Conservation (phyloP, 2,797 vertebrate genomes). For the Rhinophrynus dorsalis region DNA sequence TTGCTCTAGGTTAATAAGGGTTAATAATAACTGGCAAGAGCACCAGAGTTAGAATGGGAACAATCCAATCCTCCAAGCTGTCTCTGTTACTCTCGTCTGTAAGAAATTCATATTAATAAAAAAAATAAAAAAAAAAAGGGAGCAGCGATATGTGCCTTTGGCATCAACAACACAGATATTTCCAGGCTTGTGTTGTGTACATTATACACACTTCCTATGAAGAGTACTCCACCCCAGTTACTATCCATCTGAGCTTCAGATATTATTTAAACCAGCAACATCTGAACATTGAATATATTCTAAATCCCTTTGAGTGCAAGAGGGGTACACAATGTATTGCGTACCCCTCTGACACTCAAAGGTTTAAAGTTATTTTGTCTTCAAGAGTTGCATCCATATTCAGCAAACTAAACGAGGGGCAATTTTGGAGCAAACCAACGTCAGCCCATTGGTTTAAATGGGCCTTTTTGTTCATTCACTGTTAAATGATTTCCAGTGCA, state of each 20-base stretch:
- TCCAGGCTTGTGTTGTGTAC: constrained; percentile 29
- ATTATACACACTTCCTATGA: constrained; percentile 31
- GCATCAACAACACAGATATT: constrained; percentile 31
- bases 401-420: no score
- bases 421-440: no score
- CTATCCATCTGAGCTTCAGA: constrained; percentile 11
- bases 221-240: constrained; percentile 2
- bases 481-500: no score
- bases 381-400: no score
- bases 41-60: constrained; percentile 35
- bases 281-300: no score
- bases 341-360: no score
- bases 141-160: constrained; percentile 34
- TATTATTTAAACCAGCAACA: no score
- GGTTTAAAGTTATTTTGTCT: no score
- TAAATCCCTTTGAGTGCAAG: no score
- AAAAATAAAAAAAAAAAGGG: constrained; percentile 17
- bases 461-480: no score
- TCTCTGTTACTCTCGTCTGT: constrained; percentile 36
- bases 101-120: constrained; percentile 32
- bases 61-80: constrained; percentile 40
- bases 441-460: no score
- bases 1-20: neutral
- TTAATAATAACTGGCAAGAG: constrained; percentile 38
- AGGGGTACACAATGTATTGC: no score